A percentile compares a stretch with the other conserved stretches of the same genome.
Conservation (phyloP, 2,888 invertebrate genomes). For the Nipponacmea schrenckii region DNA sequence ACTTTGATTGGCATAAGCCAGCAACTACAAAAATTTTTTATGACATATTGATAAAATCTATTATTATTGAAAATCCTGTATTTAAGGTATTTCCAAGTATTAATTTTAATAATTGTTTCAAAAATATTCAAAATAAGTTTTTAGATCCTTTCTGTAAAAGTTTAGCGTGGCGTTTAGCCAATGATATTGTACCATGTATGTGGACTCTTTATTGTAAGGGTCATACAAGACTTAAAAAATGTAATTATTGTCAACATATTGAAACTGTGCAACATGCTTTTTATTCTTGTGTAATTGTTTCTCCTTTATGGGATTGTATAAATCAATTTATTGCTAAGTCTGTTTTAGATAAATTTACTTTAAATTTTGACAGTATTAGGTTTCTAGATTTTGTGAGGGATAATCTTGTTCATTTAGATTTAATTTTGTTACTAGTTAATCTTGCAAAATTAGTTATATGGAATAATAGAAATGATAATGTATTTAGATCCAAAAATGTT, state of each 20-base stretch:
- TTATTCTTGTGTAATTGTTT: background rate
- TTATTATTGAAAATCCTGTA: no score
- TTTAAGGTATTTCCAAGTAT: no score
- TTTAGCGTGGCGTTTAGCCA: background rate
- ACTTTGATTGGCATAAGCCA: no score
- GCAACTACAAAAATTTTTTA: no score
- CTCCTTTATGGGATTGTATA: background rate
- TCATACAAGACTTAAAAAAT: background rate
- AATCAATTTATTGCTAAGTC: background rate
- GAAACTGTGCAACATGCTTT: background rate
- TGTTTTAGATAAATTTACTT: background rate
- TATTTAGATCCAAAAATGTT: background rate
- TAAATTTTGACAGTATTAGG: background rate
- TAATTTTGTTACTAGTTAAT: background rate
- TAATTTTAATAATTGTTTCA: no score
- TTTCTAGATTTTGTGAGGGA: background rate
- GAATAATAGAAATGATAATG: background rate
- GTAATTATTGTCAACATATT: background rate
- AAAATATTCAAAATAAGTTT: background rate
- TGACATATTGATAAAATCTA: no score
- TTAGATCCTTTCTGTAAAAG: background rate
- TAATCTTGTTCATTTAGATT: background rate
- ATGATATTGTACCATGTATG: background rate
- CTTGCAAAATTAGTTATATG: background rate
- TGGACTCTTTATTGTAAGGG: background rate